Evolutionary conservation across 1,140 invertebrate species (phyloP), one percentile per base, ranked within the genome.

Genomic region (Pachyrhynchus sulphureomaculatus): DNA sequence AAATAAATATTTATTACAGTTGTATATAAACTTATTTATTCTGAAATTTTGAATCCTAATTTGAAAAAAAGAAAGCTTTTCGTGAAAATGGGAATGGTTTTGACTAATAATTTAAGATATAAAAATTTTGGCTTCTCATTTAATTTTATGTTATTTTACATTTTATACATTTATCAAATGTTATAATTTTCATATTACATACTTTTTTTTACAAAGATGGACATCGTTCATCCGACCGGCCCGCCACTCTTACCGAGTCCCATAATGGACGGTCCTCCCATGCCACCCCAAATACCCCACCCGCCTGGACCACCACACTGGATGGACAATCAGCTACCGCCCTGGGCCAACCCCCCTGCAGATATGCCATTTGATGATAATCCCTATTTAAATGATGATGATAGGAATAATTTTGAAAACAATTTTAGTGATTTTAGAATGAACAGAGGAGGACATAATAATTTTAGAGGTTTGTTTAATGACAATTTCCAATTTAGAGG

Each of bases 401-500:
- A 55, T 13, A 21, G 26, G 10, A 17, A 41, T 10, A 20, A 1
- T 23, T 41, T 23, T n/a, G 10, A 34, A 2, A 37, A 15, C 13
- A 39, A 15, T 41, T 20, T 10, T 15, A 20, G 15, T 10, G 48
- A 21, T 32, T 24, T 2, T 29, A 17, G 20, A 13, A 33, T 12
- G 12, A 20, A 29, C 24, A 41, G 53, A 20, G 64, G 29, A 4
- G 26, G 51, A 37, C 24, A 29, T 12, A 21, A 48, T 36, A 29
- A 34, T 33, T 48, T 48, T 18, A 45, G 20, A 32, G 18, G 20
- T 5, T 13, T 18, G 5, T 36, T 24, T 20, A 23, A 23, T 29
- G n/a, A n/a, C 20, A 57, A 47, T 57, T 53, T 53, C 10, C 37
- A 10, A 15, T 6, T 0, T 37, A 34, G 41, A 17, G 65, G 56